Percentiles rank a stretch among this genome's conserved stretches.
Conservation (phyloP, 2,888 invertebrate species). For the Tetragonula carbonaria region DNA sequence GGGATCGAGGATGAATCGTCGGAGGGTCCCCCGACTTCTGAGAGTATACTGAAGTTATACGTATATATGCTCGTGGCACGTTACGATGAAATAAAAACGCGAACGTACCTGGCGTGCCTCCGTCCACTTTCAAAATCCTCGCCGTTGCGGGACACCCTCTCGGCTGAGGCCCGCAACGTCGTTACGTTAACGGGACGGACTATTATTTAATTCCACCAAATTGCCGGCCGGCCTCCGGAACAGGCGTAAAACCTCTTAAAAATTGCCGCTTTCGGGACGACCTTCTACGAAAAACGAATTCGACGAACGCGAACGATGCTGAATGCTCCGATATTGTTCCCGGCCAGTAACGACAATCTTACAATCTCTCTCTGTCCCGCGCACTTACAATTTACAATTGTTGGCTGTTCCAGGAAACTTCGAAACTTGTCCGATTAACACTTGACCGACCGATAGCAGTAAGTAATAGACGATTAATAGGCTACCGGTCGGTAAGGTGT, state of each 20-base stretch:
- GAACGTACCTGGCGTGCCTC: constrained; percentile 67
- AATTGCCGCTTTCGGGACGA: constrained; percentile 53
- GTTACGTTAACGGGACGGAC: constrained; percentile 72
- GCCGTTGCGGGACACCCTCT: constrained; percentile 60
- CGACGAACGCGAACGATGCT: constrained; percentile 30
- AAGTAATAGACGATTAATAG: no score
- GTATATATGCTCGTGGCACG: constrained; percentile 68
- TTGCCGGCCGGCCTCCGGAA: constrained; percentile 65
- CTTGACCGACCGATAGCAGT: no score
- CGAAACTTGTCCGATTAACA: no score
- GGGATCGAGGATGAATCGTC: constrained; percentile 62
- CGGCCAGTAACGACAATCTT: constrained; percentile 11
- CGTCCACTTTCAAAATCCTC: constrained; percentile 61
- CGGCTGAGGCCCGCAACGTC: constrained; percentile 34
- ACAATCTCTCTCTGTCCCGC: background rate
- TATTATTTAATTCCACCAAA: constrained; percentile 74
- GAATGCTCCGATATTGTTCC: constrained; percentile 30
- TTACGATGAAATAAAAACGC: constrained; percentile 76
- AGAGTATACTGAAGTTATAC: constrained; percentile 59
- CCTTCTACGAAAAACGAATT: constrained; percentile 58
- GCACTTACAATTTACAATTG: background rate
- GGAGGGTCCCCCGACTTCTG: constrained; percentile 63
- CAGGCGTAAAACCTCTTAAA: constrained; percentile 71
- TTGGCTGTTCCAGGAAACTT: no score
- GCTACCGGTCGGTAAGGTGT: no score